A percentile compares a stretch with the other conserved stretches of the same genome.
Evolutionary conservation across 2,113 vertebrate genomes (phyloP).

Genomic region (Ellobius talpinus): DNA sequence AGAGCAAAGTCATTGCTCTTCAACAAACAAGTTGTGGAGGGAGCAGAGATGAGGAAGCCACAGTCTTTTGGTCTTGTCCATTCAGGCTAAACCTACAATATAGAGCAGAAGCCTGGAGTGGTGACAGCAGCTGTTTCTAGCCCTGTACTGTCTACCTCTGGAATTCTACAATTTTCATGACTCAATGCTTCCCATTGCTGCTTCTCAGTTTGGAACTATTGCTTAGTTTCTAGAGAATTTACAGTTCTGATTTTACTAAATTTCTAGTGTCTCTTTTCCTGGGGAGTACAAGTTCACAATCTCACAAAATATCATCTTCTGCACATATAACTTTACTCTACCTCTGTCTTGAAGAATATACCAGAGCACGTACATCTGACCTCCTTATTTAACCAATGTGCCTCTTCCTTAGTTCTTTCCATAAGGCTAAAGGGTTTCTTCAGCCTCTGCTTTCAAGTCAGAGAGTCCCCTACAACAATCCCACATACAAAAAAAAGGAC

Average conservation of each 20-base stretch:
- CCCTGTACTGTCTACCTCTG: neutral
- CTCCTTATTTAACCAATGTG: neutral
- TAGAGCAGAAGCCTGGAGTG: neutral
- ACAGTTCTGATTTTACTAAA: neutral
- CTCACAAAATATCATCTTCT: neutral
- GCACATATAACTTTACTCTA: neutral
- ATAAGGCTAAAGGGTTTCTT: neutral
- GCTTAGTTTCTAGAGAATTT: conserved; percentile 30
- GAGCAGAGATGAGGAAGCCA: neutral
- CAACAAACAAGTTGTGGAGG: neutral
- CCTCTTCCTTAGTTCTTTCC: neutral
- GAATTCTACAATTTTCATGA: neutral
- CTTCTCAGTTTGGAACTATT: neutral
- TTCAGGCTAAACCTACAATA: neutral
- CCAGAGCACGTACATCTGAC: neutral
- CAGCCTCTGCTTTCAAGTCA: neutral
- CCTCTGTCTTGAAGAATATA: neutral
- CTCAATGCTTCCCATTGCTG: neutral
- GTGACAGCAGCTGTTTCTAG: neutral
- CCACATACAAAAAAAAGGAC: neutral
- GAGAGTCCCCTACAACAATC: neutral
- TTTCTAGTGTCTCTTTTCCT: neutral
- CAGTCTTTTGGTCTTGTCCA: neutral
- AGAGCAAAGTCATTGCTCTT: neutral
- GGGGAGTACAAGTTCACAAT: neutral